Percentiles rank a stretch among this genome's conserved stretches.
Evolutionary conservation across 2,113 vertebrate species (phyloP).

Genomic region (Haemorhous mexicanus): DNA sequence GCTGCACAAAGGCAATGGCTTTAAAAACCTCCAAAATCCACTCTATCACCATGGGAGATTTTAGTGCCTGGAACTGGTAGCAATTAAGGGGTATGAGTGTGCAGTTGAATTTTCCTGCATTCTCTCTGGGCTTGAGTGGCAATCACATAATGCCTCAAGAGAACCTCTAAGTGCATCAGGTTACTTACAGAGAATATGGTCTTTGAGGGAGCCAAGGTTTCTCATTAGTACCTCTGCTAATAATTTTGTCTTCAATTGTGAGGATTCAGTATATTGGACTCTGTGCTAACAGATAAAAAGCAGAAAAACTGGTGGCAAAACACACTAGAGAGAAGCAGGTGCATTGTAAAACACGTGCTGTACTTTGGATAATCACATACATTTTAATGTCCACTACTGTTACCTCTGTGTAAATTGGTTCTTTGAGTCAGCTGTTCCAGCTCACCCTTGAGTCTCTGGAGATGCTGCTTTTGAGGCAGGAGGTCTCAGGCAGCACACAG

Average conservation of each 20-base stretch:
- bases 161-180: not conserved
- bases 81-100: not conserved
- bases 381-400: not conserved
- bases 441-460: not conserved
- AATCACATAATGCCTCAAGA: not conserved
- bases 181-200: not conserved
- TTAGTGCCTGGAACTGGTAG: not conserved
- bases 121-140: not conserved
- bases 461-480: not conserved
- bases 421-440: not conserved
- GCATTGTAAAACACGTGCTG: not conserved
- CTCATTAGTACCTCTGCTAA: not conserved
- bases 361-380: not conserved
- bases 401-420: not conserved
- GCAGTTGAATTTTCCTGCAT: not conserved
- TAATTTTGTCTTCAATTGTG: not conserved
- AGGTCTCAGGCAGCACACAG: not conserved
- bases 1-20: not conserved
- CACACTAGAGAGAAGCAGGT: not conserved
- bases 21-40: not conserved
- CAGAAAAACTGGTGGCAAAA: not conserved
- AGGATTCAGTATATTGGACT: not conserved
- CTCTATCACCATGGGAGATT: not conserved
- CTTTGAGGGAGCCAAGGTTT: not conserved
- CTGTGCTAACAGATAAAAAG: not conserved